phyloP scores from a whole-genome alignment of 2,888 invertebrate genomes.

The Julus scanicus region DNA sequence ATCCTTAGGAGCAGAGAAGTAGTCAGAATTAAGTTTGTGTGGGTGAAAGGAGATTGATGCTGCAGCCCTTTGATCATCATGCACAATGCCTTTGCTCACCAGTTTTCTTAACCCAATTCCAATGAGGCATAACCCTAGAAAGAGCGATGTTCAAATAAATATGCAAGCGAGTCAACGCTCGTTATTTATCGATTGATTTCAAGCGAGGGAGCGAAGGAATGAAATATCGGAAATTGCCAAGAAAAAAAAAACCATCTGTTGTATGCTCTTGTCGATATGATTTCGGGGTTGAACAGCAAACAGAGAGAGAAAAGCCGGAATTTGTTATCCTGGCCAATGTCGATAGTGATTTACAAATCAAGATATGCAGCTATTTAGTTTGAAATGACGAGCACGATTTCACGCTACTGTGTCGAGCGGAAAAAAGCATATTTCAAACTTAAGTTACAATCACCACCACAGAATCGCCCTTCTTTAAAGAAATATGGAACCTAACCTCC shows the following conservation, averaged over 20 bases:
- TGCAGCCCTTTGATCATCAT: neutral
- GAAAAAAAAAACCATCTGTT: constrained; percentile 7
- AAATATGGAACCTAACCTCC: neutral
- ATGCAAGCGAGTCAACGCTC: neutral
- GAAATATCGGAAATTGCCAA: neutral
- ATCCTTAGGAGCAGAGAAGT: neutral
- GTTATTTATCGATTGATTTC: constrained; percentile 22
- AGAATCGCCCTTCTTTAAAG: neutral
- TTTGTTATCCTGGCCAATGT: constrained; percentile 35
- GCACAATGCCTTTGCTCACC: neutral
- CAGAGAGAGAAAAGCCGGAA: constrained; percentile 36
- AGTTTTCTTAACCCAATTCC: constrained; percentile 36
- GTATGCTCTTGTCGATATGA: constrained; percentile 30
- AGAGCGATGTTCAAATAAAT: constrained; percentile 22
- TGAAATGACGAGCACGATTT: constrained; percentile 42
- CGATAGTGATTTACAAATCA: constrained; percentile 39
- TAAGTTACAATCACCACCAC: neutral
- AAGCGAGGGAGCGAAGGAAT: neutral
- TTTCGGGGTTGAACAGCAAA: constrained; percentile 31
- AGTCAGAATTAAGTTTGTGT: constrained; percentile 20
- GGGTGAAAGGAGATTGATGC: neutral
- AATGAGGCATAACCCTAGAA: neutral
- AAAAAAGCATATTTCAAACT: constrained; percentile 21
- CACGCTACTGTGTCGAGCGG: neutral
- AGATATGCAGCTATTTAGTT: constrained; percentile 18